Evolutionary conservation across 2,888 invertebrate genomes (phyloP), one percentile per base, ranked within the genome.

Genomic region (Lymantria monacha): DNA sequence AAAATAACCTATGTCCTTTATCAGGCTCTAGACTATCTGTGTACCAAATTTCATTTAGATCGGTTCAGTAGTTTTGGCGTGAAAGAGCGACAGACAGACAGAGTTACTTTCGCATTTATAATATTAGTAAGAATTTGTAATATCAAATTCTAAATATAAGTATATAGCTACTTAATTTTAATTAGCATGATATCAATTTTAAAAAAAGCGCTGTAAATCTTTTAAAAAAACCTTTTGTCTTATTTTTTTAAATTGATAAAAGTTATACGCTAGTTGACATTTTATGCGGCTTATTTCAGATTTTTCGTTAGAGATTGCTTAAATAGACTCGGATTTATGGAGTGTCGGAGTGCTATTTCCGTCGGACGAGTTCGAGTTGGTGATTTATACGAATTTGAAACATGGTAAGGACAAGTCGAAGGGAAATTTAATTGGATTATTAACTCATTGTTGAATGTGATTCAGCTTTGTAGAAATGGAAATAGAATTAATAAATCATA

Each of bases 331-430:
- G 78, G 81, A 91, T 90, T 91, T 90, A 91, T 88, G 85, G 79
- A 80, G 82, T 80, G 79, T 72, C 83, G 79, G 83, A 85, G 85
- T 85, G 87, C 83, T 91, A 91, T 91, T 90, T 90, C 89, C 88
- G 90, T 86, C 81, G 75, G 84, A 80, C 81, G 82, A 84, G 80
- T 84, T 84, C 79, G 78, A 80, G 73, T 72, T 63, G 70, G 66
- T 89, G 90, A 91, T 91, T 91, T 91, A 90, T 89, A 79, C 74
- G 85, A 87, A 84, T 89, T 86, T 87, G 85, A 83, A 88, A 85
- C 87, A 85, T 81, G 78, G 84, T 74, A 85, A 77, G 76, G 83
- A 87, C 85, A 78, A 86, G 83, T 83, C 78, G 79, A 83, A 83
- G 81, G 76, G 83, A 81, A 85, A 85, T 86, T 88, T 89, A 88